Conservation (phyloP, 2,888 invertebrate genomes). For the Eupithecia vulgata region DNA sequence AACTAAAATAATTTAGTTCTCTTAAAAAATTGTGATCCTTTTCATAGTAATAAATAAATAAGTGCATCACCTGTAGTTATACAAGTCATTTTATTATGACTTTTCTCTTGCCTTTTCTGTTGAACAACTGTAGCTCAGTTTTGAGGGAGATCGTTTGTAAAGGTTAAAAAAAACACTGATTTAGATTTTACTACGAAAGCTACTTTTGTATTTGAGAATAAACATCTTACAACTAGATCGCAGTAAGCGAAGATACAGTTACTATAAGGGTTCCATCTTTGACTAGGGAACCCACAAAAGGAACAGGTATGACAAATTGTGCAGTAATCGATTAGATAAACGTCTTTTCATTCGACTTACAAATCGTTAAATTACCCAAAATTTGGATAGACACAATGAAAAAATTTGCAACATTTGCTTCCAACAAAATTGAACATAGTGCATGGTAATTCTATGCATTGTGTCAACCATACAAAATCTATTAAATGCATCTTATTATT, state of each 20-base stretch:
- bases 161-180: not conserved
- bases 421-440: conserved; percentile 66
- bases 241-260: not conserved
- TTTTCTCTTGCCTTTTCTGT: too few species aligned
- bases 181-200: not conserved
- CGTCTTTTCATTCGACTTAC: not conserved
- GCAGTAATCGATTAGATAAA: not conserved
- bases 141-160: not conserved
- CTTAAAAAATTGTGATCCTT: too few species aligned
- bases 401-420: not conserved
- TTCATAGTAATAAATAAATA: too few species aligned
- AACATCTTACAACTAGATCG: conserved; percentile 5
- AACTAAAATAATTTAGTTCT: too few species aligned
- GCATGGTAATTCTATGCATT: conserved; percentile 67
- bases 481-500: too few species aligned
- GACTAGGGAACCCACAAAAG: conserved; percentile 1
- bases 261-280: not conserved
- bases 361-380: not conserved
- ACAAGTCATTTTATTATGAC: too few species aligned
- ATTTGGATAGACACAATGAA: not conserved
- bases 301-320: not conserved
- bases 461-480: too few species aligned
- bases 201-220: conserved; percentile 7
- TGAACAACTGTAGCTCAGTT: not conserved
- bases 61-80: too few species aligned